Conservation (phyloP, 2,888 invertebrate species). For the Aporophyla nigra region DNA sequence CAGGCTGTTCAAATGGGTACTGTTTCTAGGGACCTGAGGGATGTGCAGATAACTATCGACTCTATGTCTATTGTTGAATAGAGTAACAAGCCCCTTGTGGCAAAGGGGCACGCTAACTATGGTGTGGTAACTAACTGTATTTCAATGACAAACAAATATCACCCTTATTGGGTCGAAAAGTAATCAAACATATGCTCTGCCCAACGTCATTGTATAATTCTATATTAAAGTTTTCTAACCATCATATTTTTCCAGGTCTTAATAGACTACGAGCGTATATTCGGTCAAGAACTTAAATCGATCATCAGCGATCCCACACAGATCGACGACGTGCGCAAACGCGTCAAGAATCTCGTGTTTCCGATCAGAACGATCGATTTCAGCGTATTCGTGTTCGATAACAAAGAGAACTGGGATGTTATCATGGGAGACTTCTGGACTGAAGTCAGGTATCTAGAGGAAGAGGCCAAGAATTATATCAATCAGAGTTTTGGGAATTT, state of each 20-base stretch:
- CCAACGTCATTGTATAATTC: background rate
- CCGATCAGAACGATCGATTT: constrained; percentile 95
- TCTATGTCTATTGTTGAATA: background rate
- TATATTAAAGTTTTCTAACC: background rate
- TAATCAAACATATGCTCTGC: background rate
- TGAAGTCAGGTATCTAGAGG: constrained; percentile 94
- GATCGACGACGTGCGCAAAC: constrained; percentile 95
- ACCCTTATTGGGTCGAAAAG: background rate
- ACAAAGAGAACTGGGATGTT: constrained; percentile 96
- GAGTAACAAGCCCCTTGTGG: background rate
- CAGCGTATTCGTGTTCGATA: constrained; percentile 95
- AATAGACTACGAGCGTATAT: constrained; percentile 97
- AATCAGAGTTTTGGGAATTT: constrained; percentile 96
- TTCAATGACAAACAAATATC: background rate
- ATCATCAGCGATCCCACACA: constrained; percentile 96
- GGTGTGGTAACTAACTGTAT: background rate
- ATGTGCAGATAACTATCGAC: constrained; percentile 91
- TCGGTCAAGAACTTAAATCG: constrained; percentile 96
- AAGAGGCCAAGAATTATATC: constrained; percentile 96
- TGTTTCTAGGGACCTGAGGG: constrained; percentile 94
- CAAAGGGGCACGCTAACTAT: constrained; percentile 78
- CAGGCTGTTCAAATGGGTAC: constrained; percentile 96
- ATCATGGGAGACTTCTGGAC: constrained; percentile 94
- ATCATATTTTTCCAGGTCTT: constrained; percentile 91
- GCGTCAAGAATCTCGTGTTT: constrained; percentile 94